Conservation (phyloP, 2,113 vertebrate genomes). For the Agapornis roseicollis region DNA sequence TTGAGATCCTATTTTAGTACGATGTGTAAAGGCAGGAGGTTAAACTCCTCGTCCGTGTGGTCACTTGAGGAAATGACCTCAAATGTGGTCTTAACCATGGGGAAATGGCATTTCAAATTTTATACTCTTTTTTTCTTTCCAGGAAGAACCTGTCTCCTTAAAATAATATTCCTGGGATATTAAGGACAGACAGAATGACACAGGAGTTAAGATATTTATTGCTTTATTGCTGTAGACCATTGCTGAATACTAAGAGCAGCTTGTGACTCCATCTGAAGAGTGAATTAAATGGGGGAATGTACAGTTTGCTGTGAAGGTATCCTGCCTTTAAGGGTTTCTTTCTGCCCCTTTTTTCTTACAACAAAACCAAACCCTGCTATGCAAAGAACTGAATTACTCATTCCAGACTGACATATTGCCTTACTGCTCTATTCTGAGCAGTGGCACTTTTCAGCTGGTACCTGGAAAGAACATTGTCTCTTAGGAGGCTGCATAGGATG, state of each 20-base stretch:
- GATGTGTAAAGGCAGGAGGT: not conserved
- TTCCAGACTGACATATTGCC: slow-evolving; percentile 33
- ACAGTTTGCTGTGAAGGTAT: not conserved
- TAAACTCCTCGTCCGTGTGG: not conserved
- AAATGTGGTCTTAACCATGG: not conserved
- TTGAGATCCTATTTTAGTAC: not conserved
- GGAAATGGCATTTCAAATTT: not conserved
- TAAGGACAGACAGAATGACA: not conserved
- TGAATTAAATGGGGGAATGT: not conserved
- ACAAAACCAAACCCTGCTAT: slow-evolving; percentile 1
- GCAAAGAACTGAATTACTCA: slow-evolving; percentile 17
- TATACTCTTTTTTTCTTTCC: not conserved
- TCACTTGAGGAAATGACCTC: not conserved
- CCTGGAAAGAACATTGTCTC: slow-evolving; percentile 31
- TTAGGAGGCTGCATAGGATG: slow-evolving; percentile 7
- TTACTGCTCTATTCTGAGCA: slow-evolving; percentile 32
- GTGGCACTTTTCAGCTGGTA: slow-evolving; percentile 43
- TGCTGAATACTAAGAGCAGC: not conserved
- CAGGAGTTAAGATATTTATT: not conserved
- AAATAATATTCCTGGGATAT: not conserved
- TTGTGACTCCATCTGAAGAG: not conserved
- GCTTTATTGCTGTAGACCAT: not conserved
- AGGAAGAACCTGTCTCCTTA: not conserved
- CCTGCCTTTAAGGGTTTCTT: not conserved
- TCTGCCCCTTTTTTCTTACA: not conserved